Percentiles rank a stretch among this genome's conserved stretches.
Evolutionary conservation across 1,140 invertebrate genomes (phyloP).

Genomic region (Meloidogyne hapla): DNA sequence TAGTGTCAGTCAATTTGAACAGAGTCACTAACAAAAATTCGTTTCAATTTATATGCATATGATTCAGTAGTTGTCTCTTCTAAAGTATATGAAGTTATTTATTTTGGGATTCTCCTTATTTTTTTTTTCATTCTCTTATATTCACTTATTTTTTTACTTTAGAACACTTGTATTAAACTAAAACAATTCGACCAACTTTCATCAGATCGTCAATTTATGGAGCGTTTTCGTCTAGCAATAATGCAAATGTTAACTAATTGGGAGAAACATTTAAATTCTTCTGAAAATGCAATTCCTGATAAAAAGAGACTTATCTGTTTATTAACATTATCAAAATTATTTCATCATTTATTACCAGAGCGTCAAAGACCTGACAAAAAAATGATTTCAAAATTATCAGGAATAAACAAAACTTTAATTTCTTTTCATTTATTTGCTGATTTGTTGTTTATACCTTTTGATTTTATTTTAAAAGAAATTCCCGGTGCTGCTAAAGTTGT

Average conservation of each 20-base stretch:
- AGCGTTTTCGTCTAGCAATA: conserved; percentile 71
- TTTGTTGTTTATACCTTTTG: not conserved
- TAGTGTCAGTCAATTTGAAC: not conserved
- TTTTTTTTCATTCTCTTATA: not conserved
- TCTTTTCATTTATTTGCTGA: conserved; percentile 7
- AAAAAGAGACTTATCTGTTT: conserved; percentile 71
- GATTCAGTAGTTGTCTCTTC: too few species aligned
- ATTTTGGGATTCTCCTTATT: not conserved
- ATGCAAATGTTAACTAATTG: conserved; percentile 57
- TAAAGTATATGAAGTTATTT: too few species aligned
- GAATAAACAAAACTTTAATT: conserved; percentile 70
- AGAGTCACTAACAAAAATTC: not conserved
- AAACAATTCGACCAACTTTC: not conserved
- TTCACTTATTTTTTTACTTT: not conserved
- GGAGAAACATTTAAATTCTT: conserved; percentile 23
- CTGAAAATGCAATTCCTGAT: conserved; percentile 66
- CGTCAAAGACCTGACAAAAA: conserved; percentile 72
- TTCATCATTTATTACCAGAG: conserved; percentile 14
- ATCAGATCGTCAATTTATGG: conserved; percentile 63
- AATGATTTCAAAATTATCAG: conserved; percentile 73
- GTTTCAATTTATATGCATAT: not conserved
- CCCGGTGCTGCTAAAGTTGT: not conserved
- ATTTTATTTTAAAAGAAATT: conserved; percentile 7
- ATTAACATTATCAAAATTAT: conserved; percentile 15
- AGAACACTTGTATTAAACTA: not conserved